A percentile compares a stretch with the other conserved stretches of the same genome.
Conservation (phyloP, 2,113 vertebrate species). For the Alces alces region DNA sequence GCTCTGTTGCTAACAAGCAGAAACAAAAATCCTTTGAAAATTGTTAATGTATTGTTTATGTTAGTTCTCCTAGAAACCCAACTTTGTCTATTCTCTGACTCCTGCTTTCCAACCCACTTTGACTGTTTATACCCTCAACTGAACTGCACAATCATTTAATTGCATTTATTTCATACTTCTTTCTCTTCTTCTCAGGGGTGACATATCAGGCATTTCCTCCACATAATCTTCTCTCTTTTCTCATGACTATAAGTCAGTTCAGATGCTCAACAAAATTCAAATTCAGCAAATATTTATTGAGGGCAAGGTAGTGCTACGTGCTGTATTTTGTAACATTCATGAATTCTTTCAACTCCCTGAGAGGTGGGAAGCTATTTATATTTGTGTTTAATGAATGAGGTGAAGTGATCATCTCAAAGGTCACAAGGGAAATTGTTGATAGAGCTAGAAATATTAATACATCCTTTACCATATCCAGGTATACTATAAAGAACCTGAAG, state of each 20-base stretch:
- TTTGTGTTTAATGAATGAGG: slow-evolving; percentile 20
- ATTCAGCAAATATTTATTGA: neutral
- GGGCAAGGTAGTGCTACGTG: neutral
- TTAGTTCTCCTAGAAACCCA: slow-evolving; percentile 15
- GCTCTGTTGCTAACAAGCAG: slow-evolving; percentile 23
- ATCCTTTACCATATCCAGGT: neutral
- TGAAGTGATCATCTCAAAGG: neutral
- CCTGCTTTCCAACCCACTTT: neutral
- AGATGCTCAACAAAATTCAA: slow-evolving; percentile 2
- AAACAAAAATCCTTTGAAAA: slow-evolving; percentile 48
- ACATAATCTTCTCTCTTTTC: neutral
- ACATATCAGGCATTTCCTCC: neutral
- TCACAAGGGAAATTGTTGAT: neutral
- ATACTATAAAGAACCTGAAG: neutral
- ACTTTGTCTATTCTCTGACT: neutral
- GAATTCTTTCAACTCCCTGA: neutral
- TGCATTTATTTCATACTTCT: neutral
- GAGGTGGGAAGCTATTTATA: neutral
- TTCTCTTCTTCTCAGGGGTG: neutral
- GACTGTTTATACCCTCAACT: neutral
- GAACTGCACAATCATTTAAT: neutral
- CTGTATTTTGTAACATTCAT: neutral
- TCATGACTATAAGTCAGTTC: neutral
- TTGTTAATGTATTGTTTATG: neutral
- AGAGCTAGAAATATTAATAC: neutral